Conservation (phyloP, 2,113 vertebrate species). For the Eudyptes chrysolophus region DNA sequence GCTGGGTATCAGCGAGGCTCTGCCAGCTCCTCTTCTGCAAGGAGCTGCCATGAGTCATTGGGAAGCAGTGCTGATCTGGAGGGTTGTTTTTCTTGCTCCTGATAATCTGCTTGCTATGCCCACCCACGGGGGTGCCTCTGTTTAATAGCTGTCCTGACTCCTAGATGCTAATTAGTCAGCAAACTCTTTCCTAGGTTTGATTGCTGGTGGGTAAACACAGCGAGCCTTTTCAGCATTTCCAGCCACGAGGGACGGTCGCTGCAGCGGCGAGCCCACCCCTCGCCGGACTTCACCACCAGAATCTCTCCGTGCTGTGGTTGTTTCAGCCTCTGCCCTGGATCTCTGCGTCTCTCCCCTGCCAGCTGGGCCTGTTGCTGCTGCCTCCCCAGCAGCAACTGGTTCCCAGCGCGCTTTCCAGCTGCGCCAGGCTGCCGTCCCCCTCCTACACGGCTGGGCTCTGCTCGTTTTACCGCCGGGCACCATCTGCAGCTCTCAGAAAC, state of each 20-base stretch:
- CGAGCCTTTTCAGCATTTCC: neutral
- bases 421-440: neutral
- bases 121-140: neutral
- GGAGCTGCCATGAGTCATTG: neutral
- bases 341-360: neutral
- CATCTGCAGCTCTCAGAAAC: constrained; percentile 36
- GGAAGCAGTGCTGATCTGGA: neutral
- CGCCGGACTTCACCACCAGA: neutral
- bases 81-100: neutral
- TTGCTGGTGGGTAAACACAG: neutral
- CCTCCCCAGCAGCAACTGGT: neutral
- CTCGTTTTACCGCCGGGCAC: neutral
- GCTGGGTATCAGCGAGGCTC: neutral
- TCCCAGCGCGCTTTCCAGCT: neutral
- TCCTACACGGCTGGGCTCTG: neutral
- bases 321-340: neutral
- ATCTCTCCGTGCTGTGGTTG: neutral
- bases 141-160: neutral
- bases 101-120: neutral
- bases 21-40: neutral
- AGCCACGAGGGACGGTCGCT: neutral
- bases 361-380: neutral
- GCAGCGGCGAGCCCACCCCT: neutral
- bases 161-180: neutral
- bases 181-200: neutral